Percentiles rank a stretch among this genome's conserved stretches.
Evolutionary conservation across 2,113 vertebrate genomes (phyloP).

Genomic region (Lophius piscatorius): DNA sequence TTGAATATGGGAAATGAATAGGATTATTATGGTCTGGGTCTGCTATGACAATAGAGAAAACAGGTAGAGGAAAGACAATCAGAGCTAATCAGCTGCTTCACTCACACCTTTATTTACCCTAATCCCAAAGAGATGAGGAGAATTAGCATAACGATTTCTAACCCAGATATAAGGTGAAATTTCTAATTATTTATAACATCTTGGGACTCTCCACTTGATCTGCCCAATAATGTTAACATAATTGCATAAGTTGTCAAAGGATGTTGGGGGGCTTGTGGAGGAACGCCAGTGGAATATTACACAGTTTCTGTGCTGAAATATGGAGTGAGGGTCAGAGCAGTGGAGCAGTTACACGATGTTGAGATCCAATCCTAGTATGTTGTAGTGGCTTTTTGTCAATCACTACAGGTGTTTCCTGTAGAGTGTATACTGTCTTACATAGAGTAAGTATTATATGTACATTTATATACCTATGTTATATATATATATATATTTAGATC

Average conservation of each 20-base stretch:
- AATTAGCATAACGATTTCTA: slow-evolving; percentile 85
- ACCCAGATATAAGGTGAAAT: slow-evolving; percentile 83
- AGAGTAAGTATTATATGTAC: too few relatives aligned
- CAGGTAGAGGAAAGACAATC: slow-evolving; percentile 76
- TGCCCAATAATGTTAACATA: slow-evolving; percentile 86
- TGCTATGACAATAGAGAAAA: slow-evolving; percentile 78
- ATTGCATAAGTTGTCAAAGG: slow-evolving; percentile 81
- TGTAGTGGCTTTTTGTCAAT: slow-evolving; percentile 1
- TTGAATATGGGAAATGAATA: slow-evolving; percentile 69
- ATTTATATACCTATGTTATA: too few relatives aligned
- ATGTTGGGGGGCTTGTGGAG: slow-evolving; percentile 65
- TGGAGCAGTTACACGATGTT: slow-evolving; percentile 15
- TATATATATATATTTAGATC: too few relatives aligned
- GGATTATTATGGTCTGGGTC: slow-evolving; percentile 76
- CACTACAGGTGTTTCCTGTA: background rate
- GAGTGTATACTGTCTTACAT: too few relatives aligned
- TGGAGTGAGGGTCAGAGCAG: slow-evolving; percentile 42
- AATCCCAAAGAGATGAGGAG: slow-evolving; percentile 76
- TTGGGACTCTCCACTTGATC: slow-evolving; percentile 82
- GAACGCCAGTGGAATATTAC: slow-evolving; percentile 64
- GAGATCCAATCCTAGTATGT: slow-evolving; percentile 24
- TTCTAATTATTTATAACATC: slow-evolving; percentile 86
- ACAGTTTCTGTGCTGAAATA: slow-evolving; percentile 48
- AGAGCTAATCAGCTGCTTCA: slow-evolving; percentile 76
- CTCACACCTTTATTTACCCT: slow-evolving; percentile 84